phyloP scores from a whole-genome alignment of 2,797 vertebrate genomes.

The Enteromius viviparus region DNA sequence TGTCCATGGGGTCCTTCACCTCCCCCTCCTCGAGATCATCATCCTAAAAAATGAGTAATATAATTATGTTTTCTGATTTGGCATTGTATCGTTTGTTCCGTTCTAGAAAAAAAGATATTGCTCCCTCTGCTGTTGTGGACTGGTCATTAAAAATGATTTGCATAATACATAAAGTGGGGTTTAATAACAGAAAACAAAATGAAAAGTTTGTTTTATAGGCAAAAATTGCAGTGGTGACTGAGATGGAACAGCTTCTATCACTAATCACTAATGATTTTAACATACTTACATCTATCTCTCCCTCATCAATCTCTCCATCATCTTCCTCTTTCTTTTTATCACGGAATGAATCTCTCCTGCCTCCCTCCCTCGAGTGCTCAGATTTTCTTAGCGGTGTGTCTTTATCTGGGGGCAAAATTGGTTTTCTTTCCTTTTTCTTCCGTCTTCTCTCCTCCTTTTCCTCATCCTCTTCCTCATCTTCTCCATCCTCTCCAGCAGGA shows the following conservation, averaged over 20 bases:
- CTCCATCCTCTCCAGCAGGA: slow-evolving; percentile 82
- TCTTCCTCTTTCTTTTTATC: slow-evolving; percentile 95
- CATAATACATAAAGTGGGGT: not conserved
- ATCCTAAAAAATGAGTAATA: slow-evolving; percentile 76
- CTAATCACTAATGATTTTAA: not conserved
- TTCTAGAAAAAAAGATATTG: not conserved
- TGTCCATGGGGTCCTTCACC: slow-evolving; percentile 95
- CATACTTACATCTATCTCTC: slow-evolving; percentile 96
- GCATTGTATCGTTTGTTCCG: not conserved
- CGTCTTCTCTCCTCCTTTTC: slow-evolving; percentile 66
- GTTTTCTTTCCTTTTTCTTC: slow-evolving; percentile 74
- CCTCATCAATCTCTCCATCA: slow-evolving; percentile 96
- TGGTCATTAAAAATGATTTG: not conserved
- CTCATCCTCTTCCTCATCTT: slow-evolving; percentile 78
- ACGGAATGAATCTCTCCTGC: slow-evolving; percentile 80
- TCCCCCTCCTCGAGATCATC: slow-evolving; percentile 98
- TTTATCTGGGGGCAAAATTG: slow-evolving; percentile 73
- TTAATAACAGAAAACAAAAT: not conserved
- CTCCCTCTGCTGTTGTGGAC: slow-evolving; percentile 60
- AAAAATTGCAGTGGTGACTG: not conserved
- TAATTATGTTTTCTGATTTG: not conserved
- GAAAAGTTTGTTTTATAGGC: not conserved
- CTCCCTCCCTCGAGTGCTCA: slow-evolving; percentile 75
- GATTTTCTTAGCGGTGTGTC: slow-evolving; percentile 68
- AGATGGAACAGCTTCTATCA: not conserved